Base-by-base conservation (phyloP, 2,113 vertebrate species). In the Eira barbara region DNA sequence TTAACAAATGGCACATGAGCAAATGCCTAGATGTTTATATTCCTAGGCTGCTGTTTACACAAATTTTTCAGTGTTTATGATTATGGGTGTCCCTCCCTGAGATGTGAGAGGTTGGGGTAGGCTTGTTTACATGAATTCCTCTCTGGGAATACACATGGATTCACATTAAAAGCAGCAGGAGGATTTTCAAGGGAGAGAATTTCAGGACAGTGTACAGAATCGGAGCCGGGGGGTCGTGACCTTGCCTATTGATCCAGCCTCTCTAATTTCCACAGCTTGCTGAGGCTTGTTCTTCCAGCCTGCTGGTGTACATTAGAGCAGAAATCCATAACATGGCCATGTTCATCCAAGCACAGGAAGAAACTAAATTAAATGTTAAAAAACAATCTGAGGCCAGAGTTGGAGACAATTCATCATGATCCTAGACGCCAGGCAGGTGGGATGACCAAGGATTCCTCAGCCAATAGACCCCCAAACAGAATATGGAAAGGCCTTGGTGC, bases 291-390 rank as follows among this genome's bases (percentile, higher is more conserved):
- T 99, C 99, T 99, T 99, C 99, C 99, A 99, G 99, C 99, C 99
- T 99, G 99, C 99, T 99, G 99, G 99, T 99, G 99, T 99, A 99
- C 99, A 99, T 99, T 99, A 99, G 99, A 99, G 99, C 99, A 99
- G 99, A 99, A 99, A 99, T 99, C 99, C 99, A 99, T 99, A 99
- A 99, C 98, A 99, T 98, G 99, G 98, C 99, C 99, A 99, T 99
- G 99, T 99, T 99, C 99, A 99, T 99, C 99, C 99, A 99, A 99
- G 99, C 99, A 99, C 99, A 99, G 99, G 99, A 99, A 99, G 99
- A 99, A 99, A 99, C 99, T 99, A 99, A 99, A 99, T 99, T 99
- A 99, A 99, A 99, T 99, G 99, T 99, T 99, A 99, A 99, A 99
- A 99, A 99, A 99, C 99, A 99, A 99, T 99, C 99, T 99, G 99